phyloP scores from a whole-genome alignment of 2,888 invertebrate species.

The Blomia tropicalis region DNA sequence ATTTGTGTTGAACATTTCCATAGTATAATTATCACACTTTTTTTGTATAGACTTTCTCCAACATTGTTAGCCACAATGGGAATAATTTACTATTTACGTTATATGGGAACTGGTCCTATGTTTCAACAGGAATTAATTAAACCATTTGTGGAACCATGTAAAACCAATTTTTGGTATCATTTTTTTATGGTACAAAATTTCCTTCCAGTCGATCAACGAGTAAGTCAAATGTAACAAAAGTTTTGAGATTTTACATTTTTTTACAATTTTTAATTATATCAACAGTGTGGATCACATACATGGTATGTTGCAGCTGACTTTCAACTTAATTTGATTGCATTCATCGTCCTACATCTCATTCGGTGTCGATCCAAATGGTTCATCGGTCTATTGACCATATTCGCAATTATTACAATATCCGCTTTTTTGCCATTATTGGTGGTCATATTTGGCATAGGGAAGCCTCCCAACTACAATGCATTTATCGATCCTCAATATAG shows the following conservation, averaged over 20 bases:
- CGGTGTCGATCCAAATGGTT: constrained; percentile 2
- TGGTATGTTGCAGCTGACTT: constrained; percentile 5
- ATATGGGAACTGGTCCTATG: not conserved
- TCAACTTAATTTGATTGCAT: constrained; percentile 4
- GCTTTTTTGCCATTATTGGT: not conserved
- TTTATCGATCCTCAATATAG: not conserved
- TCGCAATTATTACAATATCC: not conserved
- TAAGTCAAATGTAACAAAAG: not conserved
- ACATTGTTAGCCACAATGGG: constrained; percentile 1
- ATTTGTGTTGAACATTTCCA: not conserved
- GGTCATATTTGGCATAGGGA: not conserved
- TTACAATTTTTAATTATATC: no score
- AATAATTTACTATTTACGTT: not conserved
- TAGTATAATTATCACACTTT: not conserved
- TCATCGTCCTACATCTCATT: not conserved
- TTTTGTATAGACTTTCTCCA: not conserved
- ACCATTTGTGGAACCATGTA: constrained; percentile 6
- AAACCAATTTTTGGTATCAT: not conserved
- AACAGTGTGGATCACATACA: constrained; percentile 4
- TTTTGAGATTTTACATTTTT: not conserved
- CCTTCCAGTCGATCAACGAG: not conserved
- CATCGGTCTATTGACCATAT: not conserved
- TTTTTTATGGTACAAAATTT: not conserved
- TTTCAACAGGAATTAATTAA: constrained; percentile 1
- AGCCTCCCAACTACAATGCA: not conserved